These are phyloP conservation scores for Cheilinus undulatus DNA, from an alignment of 2,113 vertebrate species.

Conservation along the genomic window DNA sequence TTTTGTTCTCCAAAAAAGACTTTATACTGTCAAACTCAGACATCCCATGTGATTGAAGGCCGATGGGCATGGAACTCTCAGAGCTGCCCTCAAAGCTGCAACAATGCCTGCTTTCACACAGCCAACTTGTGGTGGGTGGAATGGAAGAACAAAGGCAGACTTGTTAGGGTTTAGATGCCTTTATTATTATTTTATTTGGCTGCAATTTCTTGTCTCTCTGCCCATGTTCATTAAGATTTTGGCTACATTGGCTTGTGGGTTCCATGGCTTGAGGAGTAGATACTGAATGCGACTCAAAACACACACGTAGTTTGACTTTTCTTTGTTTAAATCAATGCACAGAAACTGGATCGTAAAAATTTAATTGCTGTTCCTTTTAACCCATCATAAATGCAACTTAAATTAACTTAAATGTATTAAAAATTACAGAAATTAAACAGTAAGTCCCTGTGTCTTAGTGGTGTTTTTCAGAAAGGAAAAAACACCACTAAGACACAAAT, in stretches of 20 bases:
- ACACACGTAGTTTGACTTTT: slow-evolving; percentile 30
- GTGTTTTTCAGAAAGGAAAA: too few species aligned
- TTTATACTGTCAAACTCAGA: slow-evolving; percentile 84
- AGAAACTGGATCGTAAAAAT: slow-evolving; percentile 33
- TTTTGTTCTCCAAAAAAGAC: slow-evolving; percentile 81
- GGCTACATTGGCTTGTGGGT: slow-evolving; percentile 47
- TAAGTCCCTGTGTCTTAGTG: too few species aligned
- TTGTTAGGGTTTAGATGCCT: slow-evolving; percentile 79
- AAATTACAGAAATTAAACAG: slow-evolving; percentile 10
- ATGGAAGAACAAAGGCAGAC: slow-evolving; percentile 80
- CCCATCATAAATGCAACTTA: background rate
- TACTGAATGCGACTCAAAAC: slow-evolving; percentile 38
- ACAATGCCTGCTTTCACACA: slow-evolving; percentile 72
- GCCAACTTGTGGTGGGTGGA: slow-evolving; percentile 78
- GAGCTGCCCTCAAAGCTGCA: slow-evolving; percentile 81
- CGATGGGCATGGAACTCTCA: slow-evolving; percentile 84
- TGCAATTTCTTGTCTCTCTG: slow-evolving; percentile 71
- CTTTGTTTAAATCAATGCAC: slow-evolving; percentile 40
- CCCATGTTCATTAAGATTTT: slow-evolving; percentile 74
- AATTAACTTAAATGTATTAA: background rate
- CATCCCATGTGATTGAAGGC: slow-evolving; percentile 82
- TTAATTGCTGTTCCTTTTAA: slow-evolving; percentile 14
- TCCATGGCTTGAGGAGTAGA: slow-evolving; percentile 33
- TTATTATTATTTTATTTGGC: slow-evolving; percentile 80
- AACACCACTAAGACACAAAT: background rate